Evolutionary conservation across 2,797 vertebrate species (phyloP).

Genomic region (Pteropus rufus): DNA sequence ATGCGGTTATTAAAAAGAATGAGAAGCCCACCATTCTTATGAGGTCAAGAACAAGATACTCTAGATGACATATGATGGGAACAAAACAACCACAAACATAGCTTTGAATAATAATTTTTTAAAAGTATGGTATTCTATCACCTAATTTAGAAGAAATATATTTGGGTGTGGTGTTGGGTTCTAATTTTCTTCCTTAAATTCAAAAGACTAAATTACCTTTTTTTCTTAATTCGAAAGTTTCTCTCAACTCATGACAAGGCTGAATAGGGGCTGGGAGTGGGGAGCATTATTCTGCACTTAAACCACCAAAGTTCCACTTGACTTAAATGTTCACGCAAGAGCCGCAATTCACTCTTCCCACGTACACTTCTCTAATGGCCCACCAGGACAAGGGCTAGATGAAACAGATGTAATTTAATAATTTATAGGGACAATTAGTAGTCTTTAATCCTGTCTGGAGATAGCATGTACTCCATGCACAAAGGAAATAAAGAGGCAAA

Average conservation of each 20-base stretch:
- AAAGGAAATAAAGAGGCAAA: background rate
- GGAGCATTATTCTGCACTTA: background rate
- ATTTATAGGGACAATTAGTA: background rate
- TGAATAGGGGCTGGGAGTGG: background rate
- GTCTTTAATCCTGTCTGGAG: slow-evolving; percentile 4
- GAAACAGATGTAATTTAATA: background rate
- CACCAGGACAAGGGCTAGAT: background rate
- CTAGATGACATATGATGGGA: background rate
- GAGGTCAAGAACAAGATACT: background rate
- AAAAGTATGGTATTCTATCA: background rate
- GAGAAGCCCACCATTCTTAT: background rate
- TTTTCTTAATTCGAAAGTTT: background rate
- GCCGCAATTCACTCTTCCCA: background rate
- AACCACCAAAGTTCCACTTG: background rate
- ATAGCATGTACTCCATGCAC: background rate
- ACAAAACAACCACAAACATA: background rate
- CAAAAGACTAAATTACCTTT: background rate
- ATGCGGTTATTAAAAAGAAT: background rate
- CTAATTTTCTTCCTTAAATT: background rate
- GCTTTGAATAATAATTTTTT: background rate
- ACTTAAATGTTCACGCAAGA: background rate
- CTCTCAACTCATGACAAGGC: background rate
- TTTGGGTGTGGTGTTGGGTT: background rate
- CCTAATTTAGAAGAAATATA: background rate
- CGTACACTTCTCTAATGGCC: background rate